phyloP scores from a whole-genome alignment of 2,797 vertebrate genomes.

The Monodelphis domestica region DNA sequence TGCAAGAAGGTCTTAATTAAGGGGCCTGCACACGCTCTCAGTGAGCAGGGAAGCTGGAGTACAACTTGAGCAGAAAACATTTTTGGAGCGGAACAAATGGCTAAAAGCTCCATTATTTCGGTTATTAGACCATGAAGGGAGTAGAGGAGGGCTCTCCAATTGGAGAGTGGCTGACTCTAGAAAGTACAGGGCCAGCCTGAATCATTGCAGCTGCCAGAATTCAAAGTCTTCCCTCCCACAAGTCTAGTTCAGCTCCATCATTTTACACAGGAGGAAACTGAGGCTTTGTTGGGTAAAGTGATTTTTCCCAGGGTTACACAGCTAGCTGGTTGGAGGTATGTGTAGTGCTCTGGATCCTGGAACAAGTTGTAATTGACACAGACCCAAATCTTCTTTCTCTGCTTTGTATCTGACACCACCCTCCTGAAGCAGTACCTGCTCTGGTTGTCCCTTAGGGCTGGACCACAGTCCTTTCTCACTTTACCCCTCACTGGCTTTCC shows the following conservation, averaged over 20 bases:
- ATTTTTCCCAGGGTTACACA: too few relatives aligned
- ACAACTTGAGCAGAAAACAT: slow-evolving; percentile 14
- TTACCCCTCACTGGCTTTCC: too few relatives aligned
- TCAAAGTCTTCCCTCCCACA: not conserved
- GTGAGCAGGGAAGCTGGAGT: not conserved
- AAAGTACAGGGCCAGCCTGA: not conserved
- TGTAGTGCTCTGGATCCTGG: too few relatives aligned
- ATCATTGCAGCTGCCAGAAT: not conserved
- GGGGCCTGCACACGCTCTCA: not conserved
- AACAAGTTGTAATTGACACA: too few relatives aligned
- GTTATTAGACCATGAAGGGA: not conserved
- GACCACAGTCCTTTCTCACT: too few relatives aligned
- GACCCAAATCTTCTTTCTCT: too few relatives aligned
- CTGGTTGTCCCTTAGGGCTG: too few relatives aligned
- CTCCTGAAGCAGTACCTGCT: too few relatives aligned
- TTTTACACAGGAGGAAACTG: not conserved
- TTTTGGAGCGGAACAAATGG: slow-evolving; percentile 51
- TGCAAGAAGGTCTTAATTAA: not conserved
- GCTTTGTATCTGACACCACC: too few relatives aligned
- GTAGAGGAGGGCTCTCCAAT: not conserved
- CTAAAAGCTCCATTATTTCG: slow-evolving; percentile 10
- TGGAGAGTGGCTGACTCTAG: not conserved
- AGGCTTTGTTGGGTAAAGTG: too few relatives aligned
- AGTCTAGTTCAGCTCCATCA: not conserved
- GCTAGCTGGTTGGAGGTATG: too few relatives aligned